A percentile compares a stretch with the other conserved stretches of the same genome.
Evolutionary conservation across 1,140 invertebrate species (phyloP).

Genomic region (Sminthurinus signatus): DNA sequence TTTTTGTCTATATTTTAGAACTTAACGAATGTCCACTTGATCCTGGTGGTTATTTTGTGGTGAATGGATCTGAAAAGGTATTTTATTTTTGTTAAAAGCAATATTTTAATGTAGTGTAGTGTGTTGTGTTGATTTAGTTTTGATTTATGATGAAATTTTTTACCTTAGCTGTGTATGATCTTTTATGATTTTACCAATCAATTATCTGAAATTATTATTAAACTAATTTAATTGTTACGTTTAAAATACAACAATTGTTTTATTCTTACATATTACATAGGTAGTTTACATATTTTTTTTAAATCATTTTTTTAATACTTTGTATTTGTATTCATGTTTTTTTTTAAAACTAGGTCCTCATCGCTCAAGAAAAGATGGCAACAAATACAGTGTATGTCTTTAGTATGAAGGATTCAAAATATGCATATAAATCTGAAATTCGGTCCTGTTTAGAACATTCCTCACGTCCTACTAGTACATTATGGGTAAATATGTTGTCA

Average conservation of each 20-base stretch:
- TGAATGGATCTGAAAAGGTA: constrained; percentile 90
- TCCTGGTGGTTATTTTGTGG: constrained; percentile 95
- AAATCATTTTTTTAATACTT: no score
- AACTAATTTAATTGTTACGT: no score
- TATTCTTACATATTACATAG: no score
- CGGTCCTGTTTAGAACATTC: constrained; percentile 91
- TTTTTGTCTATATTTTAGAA: no score
- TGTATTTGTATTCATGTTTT: no score
- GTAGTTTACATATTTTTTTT: no score
- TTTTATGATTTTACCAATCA: no score
- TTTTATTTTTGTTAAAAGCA: neutral
- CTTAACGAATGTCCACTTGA: constrained; percentile 98
- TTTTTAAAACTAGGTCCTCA: constrained; percentile 58
- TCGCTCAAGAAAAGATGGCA: constrained; percentile 99
- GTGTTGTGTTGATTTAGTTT: no score
- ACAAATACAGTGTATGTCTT: constrained; percentile 99
- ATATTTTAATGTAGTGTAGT: neutral
- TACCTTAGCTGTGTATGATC: no score
- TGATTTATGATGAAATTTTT: no score
- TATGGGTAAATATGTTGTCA: constrained; percentile 99
- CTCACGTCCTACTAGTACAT: constrained; percentile 84
- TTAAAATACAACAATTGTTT: no score
- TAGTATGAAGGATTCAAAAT: constrained; percentile 96
- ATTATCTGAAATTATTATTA: no score
- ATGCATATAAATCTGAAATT: constrained; percentile 95